Evolutionary conservation across 2,113 vertebrate species (phyloP).

Genomic region (Psittacara wagleri): DNA sequence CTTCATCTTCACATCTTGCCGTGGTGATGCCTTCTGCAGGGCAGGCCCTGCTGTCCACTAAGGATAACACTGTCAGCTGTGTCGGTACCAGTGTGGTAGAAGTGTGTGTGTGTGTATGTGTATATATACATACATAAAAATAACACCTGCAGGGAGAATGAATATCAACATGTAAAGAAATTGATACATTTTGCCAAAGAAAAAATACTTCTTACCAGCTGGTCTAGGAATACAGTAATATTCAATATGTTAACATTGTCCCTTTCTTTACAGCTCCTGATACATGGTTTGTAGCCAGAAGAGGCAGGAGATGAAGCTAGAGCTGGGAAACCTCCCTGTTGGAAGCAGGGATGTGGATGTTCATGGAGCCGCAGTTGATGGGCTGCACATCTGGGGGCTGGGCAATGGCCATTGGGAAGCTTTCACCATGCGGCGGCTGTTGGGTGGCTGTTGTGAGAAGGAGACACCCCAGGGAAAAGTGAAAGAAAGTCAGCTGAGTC

Average conservation of each 20-base stretch:
- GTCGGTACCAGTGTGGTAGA: background rate
- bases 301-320: background rate
- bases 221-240: background rate
- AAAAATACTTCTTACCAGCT: background rate
- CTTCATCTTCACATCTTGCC: background rate
- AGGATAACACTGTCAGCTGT: background rate
- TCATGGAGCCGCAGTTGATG: background rate
- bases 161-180: background rate
- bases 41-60: background rate
- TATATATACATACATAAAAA: background rate
- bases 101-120: too few relatives aligned
- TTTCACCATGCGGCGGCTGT: rapidly evolving
- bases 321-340: background rate
- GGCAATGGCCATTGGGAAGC: background rate
- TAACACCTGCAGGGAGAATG: background rate
- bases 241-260: background rate
- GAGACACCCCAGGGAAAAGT: background rate
- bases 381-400: background rate
- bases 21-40: too few relatives aligned
- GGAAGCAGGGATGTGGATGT: background rate
- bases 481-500: background rate
- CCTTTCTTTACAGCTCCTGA: background rate
- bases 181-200: background rate
- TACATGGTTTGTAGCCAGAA: background rate
- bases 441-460: too few relatives aligned